These are phyloP conservation scores for Acridotheres tristis DNA, from an alignment of 2,797 vertebrate genomes.

Conservation along the genomic window DNA sequence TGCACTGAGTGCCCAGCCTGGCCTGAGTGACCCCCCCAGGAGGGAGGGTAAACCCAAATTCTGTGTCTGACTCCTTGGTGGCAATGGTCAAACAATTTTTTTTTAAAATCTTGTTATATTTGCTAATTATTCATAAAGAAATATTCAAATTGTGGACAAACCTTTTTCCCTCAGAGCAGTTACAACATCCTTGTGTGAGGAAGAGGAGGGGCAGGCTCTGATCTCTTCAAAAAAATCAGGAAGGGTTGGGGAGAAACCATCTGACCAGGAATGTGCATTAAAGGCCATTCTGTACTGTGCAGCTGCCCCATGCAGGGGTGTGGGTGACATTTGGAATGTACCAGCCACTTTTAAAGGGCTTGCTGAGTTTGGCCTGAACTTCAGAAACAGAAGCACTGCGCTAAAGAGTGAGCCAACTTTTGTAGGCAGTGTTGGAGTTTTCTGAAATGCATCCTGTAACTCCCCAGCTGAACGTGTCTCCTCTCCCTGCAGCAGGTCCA, in stretches of 20 bases:
- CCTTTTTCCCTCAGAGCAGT: not conserved
- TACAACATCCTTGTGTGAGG: not conserved
- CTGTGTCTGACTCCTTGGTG: not conserved
- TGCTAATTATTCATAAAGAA: not conserved
- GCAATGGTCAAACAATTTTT: not conserved
- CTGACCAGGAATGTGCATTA: not conserved
- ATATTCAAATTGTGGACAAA: not conserved
- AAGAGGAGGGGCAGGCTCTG: not conserved
- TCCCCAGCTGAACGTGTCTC: not conserved
- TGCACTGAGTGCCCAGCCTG: not conserved
- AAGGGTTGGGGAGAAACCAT: not conserved
- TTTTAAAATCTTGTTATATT: not conserved
- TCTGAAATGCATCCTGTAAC: not conserved
- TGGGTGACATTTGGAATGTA: not conserved
- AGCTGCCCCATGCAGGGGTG: not conserved
- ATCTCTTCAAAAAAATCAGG: not conserved
- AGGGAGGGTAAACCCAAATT: not conserved
- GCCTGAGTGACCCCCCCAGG: not conserved
- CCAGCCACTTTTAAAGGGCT: not conserved
- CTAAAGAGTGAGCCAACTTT: not conserved
- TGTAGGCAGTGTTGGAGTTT: not conserved
- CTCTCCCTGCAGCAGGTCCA: not conserved
- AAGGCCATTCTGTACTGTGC: not conserved
- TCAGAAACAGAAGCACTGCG: constrained; percentile 15
- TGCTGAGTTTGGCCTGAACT: not conserved